Evolutionary conservation across 2,888 invertebrate species (phyloP), one percentile per base, ranked within the genome.

Genomic region (Drosophila cyrtoloma): DNA sequence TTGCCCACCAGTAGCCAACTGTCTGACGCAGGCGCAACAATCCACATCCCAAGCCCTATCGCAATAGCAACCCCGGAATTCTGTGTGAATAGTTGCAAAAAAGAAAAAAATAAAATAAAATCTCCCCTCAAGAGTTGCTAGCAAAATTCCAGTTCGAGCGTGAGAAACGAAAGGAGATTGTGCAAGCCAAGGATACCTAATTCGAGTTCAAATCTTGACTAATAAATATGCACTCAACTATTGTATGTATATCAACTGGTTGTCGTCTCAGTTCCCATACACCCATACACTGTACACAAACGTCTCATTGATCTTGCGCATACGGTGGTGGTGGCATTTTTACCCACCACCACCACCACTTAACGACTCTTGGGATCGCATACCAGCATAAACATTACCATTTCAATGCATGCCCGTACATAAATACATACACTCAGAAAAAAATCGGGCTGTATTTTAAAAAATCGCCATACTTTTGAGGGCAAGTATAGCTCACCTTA

Each of bases 371-470:
- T 47, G 80, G 81, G 77, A 76, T 80, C 81, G 73, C 79, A 88
- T 88, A 77, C 75, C 81, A 83, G 73, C 81, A 84, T 80, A 80
- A 78, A 63, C 76, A 89, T 72, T 77, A 76, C 74, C 79, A 89
- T 73, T 80, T 79, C 74, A 78, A 83, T 79, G 60, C 65, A 51
- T 75, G 35, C 42, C 55, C 75, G 7, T 37, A 28, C 37, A 56
- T 56, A 26, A 47, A 47, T 1, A 26, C 4, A 26, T 47, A 47
- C 47, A 47, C 47, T 44, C 2, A 9, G 9, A 1, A 16, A 47
- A 47, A 47, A 47, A 14, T 22, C 5, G 10, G 0, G 4, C 4
- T 22, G 4, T 14, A 47, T 14, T 47, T 47, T 1, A 4, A 16
- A 16, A 26, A 16, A 26, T 7, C 0, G 5, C 2, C 10, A n/a